These are phyloP conservation scores for Spheniscus humboldti DNA, from an alignment of 2,797 vertebrate genomes.

Conservation along the genomic window DNA sequence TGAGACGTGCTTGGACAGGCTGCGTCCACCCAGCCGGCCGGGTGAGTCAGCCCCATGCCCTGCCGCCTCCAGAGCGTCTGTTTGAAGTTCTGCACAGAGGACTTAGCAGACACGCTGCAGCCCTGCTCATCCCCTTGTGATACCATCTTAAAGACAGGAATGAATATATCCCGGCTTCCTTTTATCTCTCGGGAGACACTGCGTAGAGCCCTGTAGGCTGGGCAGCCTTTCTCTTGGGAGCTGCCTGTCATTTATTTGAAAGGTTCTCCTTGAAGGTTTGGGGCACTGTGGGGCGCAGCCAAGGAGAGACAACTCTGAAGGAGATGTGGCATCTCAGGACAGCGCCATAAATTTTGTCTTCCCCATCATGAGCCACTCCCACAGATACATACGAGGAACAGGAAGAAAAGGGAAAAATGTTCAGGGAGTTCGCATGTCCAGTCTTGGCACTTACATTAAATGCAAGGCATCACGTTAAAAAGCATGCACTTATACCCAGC, in stretches of 20 bases:
- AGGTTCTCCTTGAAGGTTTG: not conserved
- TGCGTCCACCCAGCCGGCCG: not conserved
- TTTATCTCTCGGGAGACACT: not conserved
- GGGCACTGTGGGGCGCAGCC: not conserved
- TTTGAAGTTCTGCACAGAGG: slow-evolving; percentile 19
- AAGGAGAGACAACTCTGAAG: not conserved
- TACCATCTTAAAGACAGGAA: slow-evolving; percentile 23
- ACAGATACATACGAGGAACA: not conserved
- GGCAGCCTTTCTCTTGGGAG: not conserved
- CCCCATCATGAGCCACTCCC: not conserved
- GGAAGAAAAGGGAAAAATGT: not conserved
- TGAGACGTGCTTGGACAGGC: not conserved
- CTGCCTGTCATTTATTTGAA: not conserved
- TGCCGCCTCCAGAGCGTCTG: not conserved
- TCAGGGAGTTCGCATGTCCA: not conserved
- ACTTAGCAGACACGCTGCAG: not conserved
- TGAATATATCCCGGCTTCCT: not conserved
- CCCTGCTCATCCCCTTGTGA: slow-evolving; percentile 13
- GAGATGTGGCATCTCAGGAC: not conserved
- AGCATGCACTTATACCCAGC: not conserved
- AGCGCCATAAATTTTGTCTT: not conserved
- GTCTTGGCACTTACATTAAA: not conserved
- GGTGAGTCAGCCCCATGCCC: slow-evolving; percentile 13
- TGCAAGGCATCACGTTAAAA: not conserved
- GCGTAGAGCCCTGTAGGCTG: not conserved